phyloP scores from a whole-genome alignment of 2,797 vertebrate species.

The Staurois parvus region DNA sequence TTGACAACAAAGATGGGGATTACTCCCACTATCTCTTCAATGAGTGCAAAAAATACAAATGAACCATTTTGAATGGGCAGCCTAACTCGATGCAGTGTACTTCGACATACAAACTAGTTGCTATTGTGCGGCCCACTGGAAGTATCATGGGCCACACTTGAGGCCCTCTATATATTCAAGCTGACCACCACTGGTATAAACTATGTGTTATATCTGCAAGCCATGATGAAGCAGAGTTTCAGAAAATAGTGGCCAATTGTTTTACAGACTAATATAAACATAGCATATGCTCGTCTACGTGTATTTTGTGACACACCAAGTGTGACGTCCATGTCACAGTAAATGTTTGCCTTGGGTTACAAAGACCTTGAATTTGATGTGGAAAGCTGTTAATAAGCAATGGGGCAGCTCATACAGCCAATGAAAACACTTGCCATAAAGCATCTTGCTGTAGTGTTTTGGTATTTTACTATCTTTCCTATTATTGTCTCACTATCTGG shows the following conservation, averaged over 20 bases:
- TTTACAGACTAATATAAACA: slow-evolving; percentile 2
- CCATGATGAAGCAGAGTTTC: neutral
- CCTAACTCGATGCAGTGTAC: no score
- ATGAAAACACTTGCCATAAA: slow-evolving; percentile 52
- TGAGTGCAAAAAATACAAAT: no score
- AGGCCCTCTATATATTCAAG: no score
- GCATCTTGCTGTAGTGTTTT: slow-evolving; percentile 39
- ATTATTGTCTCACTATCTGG: slow-evolving; percentile 57
- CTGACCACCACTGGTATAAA: neutral
- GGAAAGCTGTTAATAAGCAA: slow-evolving; percentile 32
- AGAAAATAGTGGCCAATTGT: neutral
- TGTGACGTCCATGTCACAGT: slow-evolving; percentile 24
- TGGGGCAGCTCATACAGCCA: slow-evolving; percentile 7
- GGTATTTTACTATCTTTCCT: slow-evolving; percentile 57
- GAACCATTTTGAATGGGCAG: no score
- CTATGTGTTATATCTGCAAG: neutral
- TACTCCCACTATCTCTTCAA: no score
- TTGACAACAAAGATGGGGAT: no score
- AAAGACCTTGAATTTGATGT: slow-evolving; percentile 36
- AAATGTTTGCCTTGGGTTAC: slow-evolving; percentile 30
- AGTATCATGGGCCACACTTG: no score
- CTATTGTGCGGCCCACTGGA: no score
- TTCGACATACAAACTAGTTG: no score
- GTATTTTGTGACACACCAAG: slow-evolving; percentile 10
- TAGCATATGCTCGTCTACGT: neutral